Base-by-base conservation (phyloP, 2,113 vertebrate species). In the Scalopus aquaticus region DNA sequence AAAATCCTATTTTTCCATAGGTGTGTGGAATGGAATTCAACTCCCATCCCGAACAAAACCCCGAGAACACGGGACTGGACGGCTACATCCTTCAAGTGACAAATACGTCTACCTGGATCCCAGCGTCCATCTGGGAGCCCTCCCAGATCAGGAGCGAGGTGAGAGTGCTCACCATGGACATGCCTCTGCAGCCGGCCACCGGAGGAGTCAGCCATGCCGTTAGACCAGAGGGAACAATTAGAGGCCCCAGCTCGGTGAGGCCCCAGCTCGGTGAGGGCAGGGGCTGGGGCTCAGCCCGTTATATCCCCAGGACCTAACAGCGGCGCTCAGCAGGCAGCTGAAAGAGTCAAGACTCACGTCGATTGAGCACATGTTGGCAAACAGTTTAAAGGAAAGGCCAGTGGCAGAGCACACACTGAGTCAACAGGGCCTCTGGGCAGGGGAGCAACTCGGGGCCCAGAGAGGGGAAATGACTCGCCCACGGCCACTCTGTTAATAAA, bases 11-110 rank as follows among this genome's bases (percentile, higher is more conserved):
- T 88, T 70, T 51, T 42, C 78, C 54, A 85, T 3, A 22, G 28
- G 78, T 35, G 37, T 16, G 65, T 65, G 26, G 39, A 35, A 69
- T 26, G 30, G 6, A 54, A 69, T 26, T 84, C 60, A 56, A 78
- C 37, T 78, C 78, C 44, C 46, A 19, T 65, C 73, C 65, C 35
- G 64, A 77, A 62, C 26, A 83, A 94, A 86, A 51, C n/a, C 24
- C 65, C 9, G 54, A 51, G 56, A 72, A 84, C 74, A 84, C 0
- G 79, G 58, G 60, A n/a, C 82, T 28, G 30, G 12, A 69, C 17
- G 51, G 44, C 32, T 7, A 65, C 35, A 46, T 89, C 42, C 32
- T 44, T n/a, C 28, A 37, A 39, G 20, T 72, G 60, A 58, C 1
- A 9, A 15, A 44, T 15, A 26, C 7, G 24, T 15, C 80, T 82